A percentile compares a stretch with the other conserved stretches of the same genome.
phyloP scores from a whole-genome alignment of 2,888 invertebrate species.

The Dynastes tityus region DNA sequence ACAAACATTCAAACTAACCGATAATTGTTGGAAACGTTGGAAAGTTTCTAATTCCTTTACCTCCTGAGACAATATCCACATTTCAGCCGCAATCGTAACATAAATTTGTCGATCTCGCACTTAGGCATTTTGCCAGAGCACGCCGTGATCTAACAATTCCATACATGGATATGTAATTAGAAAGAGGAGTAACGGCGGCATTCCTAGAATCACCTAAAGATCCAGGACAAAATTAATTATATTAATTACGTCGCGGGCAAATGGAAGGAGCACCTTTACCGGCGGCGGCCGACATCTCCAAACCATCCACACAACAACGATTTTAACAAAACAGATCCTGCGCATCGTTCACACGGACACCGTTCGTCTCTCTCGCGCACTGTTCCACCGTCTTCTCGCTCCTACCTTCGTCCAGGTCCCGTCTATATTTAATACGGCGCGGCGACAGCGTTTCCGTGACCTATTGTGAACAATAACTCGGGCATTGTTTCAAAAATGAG shows the following conservation, averaged over 20 bases:
- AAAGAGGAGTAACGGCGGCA: constrained; percentile 15
- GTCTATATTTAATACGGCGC: constrained; percentile 45
- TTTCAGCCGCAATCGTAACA: constrained; percentile 26
- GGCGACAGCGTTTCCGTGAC: constrained; percentile 49
- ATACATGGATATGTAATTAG: constrained; percentile 39
- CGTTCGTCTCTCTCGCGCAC: constrained; percentile 20
- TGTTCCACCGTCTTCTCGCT: constrained; percentile 5
- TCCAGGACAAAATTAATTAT: constrained; percentile 9
- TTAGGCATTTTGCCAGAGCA: neutral
- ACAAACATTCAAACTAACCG: no score
- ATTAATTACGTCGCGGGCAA: constrained; percentile 10
- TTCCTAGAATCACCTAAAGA: neutral
- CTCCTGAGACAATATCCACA: constrained; percentile 26
- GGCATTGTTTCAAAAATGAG: constrained; percentile 54
- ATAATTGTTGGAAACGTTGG: no score
- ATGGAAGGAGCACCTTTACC: constrained; percentile 22
- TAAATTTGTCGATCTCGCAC: constrained; percentile 26
- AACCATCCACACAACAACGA: constrained; percentile 32
- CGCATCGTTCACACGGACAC: constrained; percentile 29
- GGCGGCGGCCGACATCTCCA: constrained; percentile 17
- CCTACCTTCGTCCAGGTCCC: constrained; percentile 37
- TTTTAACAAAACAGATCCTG: constrained; percentile 42
- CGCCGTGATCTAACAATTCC: constrained; percentile 10
- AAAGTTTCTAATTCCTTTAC: neutral
- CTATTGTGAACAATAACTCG: constrained; percentile 51